Evolutionary conservation across 2,113 vertebrate genomes (phyloP), one percentile per base, ranked within the genome.

Genomic region (Gymnobelideus leadbeateri): DNA sequence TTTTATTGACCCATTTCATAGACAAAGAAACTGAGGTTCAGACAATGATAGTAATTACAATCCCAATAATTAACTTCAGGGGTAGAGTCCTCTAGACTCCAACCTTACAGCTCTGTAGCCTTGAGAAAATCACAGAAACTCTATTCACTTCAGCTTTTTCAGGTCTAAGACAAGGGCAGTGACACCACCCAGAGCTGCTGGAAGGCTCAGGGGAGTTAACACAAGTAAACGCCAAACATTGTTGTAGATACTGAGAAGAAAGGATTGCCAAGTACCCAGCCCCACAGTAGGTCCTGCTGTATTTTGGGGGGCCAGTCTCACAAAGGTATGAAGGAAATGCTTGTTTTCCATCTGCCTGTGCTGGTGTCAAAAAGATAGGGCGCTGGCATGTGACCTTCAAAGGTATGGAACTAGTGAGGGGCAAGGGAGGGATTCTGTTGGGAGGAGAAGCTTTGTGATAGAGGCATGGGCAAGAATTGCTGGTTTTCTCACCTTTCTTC

Each of bases 281-380:
- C 12, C 4, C 12, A 1, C 1, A 3, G 31, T 3, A 14, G 4
- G 12, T 68, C 61, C 12, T 37, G 3, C 5, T 77, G 61, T 77
- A 11, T 77, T n/a, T 1, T 4, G 6, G 37, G 5, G 37, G 14
- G 4, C 37, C 8, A n/a, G 2, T n/a, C 3, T 19, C n/a, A 0
- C 31, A 37, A 16, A 14, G 57, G 4, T 37, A 7, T 23, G n/a
- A 84, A 84, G n/a, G 68, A n/a, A 84, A 43, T 11, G 57, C 9
- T 19, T 68, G 31, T 68, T 68, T 68, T 37, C 55, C 28, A 31
- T 3, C 28, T 14, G 3, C 9, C 31, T 28, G 12, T 12, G 11
- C 8, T 68, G 54, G 3, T 37, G 12, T 37, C 61, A 14, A 68
- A 37, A 68, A 16, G 31, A 1, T 26, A 68, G 57, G 1, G 68